phyloP scores from a whole-genome alignment of 2,888 invertebrate genomes.

The Caenorhabditis plicata region DNA sequence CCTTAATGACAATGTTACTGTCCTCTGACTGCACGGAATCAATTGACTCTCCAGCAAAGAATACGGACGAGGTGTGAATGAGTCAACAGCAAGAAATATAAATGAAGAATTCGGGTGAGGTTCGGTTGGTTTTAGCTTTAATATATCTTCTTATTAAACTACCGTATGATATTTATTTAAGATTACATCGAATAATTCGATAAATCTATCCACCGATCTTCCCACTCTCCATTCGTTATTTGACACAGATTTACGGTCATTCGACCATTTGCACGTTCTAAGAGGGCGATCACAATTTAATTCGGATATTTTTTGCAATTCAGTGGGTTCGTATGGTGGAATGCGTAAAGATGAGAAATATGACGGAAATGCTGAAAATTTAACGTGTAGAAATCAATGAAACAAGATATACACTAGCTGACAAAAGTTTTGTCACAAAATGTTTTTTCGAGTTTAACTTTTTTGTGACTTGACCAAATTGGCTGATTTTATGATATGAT shows the following conservation, averaged over 20 bases:
- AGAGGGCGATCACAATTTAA: constrained; percentile 42
- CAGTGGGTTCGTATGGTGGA: constrained; percentile 24
- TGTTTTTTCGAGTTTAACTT: no score
- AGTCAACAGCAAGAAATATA: constrained; percentile 59
- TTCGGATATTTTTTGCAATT: constrained; percentile 41
- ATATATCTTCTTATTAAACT: no score
- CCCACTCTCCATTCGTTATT: constrained; percentile 58
- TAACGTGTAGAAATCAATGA: background rate
- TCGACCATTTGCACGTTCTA: constrained; percentile 38
- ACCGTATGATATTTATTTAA: background rate
- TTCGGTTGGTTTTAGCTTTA: constrained; percentile 17
- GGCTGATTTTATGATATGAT: no score
- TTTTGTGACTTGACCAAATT: no score
- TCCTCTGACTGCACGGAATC: constrained; percentile 58
- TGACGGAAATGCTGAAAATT: constrained; percentile 33
- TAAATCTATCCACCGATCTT: constrained; percentile 45
- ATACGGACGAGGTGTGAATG: constrained; percentile 56
- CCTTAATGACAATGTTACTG: constrained; percentile 55
- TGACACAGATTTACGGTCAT: constrained; percentile 16
- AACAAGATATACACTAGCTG: no score
- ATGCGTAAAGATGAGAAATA: constrained; percentile 31
- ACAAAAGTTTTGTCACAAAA: no score
- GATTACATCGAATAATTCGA: constrained; percentile 35
- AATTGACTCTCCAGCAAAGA: constrained; percentile 52
- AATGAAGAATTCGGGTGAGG: constrained; percentile 54